Percentiles rank a stretch among this genome's conserved stretches.
These are phyloP conservation scores for Phyllotreta cruciferae DNA, from an alignment of 2,888 invertebrate species.

Conservation along the genomic window DNA sequence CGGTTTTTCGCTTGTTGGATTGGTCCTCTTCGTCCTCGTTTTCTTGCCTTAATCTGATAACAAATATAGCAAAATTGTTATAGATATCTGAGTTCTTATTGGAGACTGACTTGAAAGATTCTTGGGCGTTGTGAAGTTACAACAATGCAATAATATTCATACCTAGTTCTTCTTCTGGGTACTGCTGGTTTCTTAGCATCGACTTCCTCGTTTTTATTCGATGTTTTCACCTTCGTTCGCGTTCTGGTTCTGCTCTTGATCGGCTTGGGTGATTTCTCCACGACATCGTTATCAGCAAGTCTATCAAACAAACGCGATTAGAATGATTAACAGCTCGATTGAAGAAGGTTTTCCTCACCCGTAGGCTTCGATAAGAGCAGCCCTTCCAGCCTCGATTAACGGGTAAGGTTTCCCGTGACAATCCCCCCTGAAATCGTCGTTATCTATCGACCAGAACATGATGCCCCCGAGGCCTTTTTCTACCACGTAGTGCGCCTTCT, in stretches of 20 bases:
- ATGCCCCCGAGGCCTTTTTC: conserved; percentile 87
- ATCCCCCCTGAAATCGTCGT: conserved; percentile 91
- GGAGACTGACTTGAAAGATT: too few species aligned
- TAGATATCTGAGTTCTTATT: neutral
- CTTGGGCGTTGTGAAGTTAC: too few species aligned
- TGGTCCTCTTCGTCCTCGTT: conserved; percentile 24
- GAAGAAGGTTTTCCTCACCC: conserved; percentile 62
- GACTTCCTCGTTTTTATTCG: conserved; percentile 25
- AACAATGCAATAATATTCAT: conserved; percentile 11
- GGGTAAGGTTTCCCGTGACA: conserved; percentile 89
- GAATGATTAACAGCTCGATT: conserved; percentile 1
- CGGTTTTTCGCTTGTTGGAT: conserved; percentile 37
- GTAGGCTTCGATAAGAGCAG: conserved; percentile 71
- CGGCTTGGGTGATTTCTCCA: conserved; percentile 54
- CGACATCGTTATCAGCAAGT: conserved; percentile 55
- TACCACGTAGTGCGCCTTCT: conserved; percentile 85
- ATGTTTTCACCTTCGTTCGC: conserved; percentile 43
- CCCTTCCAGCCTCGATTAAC: conserved; percentile 89
- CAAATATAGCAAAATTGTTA: neutral
- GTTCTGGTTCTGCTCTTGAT: conserved; percentile 51
- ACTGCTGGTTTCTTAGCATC: conserved; percentile 42
- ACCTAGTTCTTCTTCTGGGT: conserved; percentile 47
- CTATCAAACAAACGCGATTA: conserved; percentile 41
- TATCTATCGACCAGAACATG: conserved; percentile 94
- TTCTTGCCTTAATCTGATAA: conserved; percentile 21